phyloP scores from a whole-genome alignment of 1,140 invertebrate species.

The Drosophila sturtevanti region DNA sequence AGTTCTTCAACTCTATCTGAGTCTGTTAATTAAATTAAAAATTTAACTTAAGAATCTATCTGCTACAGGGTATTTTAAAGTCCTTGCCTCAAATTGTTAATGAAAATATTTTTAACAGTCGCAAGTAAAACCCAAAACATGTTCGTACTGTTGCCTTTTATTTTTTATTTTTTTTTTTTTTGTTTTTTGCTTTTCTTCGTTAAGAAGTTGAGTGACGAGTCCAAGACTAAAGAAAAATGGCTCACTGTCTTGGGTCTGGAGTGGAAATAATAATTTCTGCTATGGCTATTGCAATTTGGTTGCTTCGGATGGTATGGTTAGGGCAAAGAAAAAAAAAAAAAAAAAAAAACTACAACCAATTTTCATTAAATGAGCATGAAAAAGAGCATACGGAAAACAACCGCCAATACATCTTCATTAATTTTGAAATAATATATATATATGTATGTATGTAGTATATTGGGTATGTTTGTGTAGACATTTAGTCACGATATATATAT shows the following conservation, averaged over 20 bases:
- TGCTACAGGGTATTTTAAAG: background rate
- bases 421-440: constrained; percentile 64
- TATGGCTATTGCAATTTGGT: constrained; percentile 55
- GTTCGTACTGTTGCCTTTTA: background rate
- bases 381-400: constrained; percentile 21
- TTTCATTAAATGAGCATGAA: constrained; percentile 51
- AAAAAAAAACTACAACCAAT: constrained; percentile 52
- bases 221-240: constrained; percentile 60
- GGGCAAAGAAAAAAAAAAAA: background rate
- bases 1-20: too few relatives aligned
- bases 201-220: constrained; percentile 45
- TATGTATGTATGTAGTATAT: background rate
- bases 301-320: background rate
- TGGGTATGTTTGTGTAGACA: constrained; percentile 66
- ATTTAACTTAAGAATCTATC: too few relatives aligned
- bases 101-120: background rate
- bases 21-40: too few relatives aligned
- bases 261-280: constrained; percentile 71
- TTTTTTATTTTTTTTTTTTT: too few relatives aligned
- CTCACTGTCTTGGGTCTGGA: constrained; percentile 40
- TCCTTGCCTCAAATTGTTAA: background rate
- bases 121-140: constrained; percentile 1
- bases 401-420: constrained; percentile 75
- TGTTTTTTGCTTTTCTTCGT: background rate
- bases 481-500: constrained; percentile 35